A percentile compares a stretch with the other conserved stretches of the same genome.
These are phyloP conservation scores for Lathronympha strigana DNA, from an alignment of 2,888 invertebrate genomes.

Conservation along the genomic window DNA sequence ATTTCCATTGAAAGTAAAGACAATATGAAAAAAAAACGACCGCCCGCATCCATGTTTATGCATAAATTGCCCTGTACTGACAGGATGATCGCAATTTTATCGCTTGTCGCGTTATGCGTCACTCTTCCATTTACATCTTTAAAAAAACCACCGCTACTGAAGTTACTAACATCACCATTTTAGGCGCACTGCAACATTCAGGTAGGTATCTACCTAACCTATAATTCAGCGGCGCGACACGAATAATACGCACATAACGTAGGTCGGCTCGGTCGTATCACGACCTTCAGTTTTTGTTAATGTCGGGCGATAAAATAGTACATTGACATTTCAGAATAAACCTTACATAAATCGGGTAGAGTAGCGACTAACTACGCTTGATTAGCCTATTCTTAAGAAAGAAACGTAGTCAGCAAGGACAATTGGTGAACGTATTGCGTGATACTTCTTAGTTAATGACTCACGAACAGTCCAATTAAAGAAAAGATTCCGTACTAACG, in stretches of 20 bases:
- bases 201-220: too few relatives aligned
- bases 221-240: neutral
- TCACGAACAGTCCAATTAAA: constrained; percentile 22
- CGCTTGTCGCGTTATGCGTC: too few relatives aligned
- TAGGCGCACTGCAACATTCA: too few relatives aligned
- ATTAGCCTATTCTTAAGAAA: neutral
- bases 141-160: too few relatives aligned
- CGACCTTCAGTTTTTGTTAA: neutral
- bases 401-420: neutral
- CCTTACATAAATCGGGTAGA: constrained; percentile 3
- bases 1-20: too few relatives aligned
- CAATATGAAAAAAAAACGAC: neutral
- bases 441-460: constrained; percentile 24
- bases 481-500: constrained; percentile 19
- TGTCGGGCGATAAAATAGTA: neutral
- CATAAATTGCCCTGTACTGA: neutral
- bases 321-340: constrained; percentile 6
- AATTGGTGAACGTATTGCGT: constrained; percentile 18
- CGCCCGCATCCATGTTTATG: neutral
- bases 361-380: neutral
- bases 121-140: too few relatives aligned
- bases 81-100: too few relatives aligned
- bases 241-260: neutral
- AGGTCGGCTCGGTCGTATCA: neutral
- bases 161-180: too few relatives aligned